These are phyloP conservation scores for Psix sp. DNA, from an alignment of 1,140 invertebrate genomes.

Conservation along the genomic window DNA sequence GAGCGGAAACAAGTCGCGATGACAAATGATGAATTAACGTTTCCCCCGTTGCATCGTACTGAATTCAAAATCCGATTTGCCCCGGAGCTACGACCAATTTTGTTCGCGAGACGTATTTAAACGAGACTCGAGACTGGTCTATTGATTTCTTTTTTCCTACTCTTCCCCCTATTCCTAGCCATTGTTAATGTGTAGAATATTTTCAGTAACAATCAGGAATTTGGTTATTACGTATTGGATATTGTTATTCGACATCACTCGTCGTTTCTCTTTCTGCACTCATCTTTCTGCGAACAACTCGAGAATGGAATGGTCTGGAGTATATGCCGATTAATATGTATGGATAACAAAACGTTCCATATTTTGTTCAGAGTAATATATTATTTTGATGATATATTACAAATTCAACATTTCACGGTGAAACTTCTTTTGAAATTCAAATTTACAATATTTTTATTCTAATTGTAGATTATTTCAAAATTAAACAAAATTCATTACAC, in stretches of 20 bases:
- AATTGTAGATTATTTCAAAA: too few relatives aligned
- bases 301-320: too few relatives aligned
- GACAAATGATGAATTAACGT: constrained; percentile 61
- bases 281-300: too few relatives aligned
- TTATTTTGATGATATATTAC: too few relatives aligned
- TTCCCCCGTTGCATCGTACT: constrained; percentile 47
- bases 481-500: too few relatives aligned
- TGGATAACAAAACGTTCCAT: background rate
- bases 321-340: too few relatives aligned
- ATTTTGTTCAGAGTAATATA: too few relatives aligned
- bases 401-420: too few relatives aligned
- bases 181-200: constrained; percentile 24
- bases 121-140: constrained; percentile 36
- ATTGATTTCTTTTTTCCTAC: constrained; percentile 37
- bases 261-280: background rate
- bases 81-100: constrained; percentile 43
- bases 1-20: constrained; percentile 45
- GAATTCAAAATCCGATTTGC: constrained; percentile 51
- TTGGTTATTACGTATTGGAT: constrained; percentile 13
- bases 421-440: too few relatives aligned
- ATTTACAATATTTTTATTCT: too few relatives aligned
- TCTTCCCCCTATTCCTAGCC: background rate
- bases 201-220: constrained; percentile 1
- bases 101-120: constrained; percentile 49
- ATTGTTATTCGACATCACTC: constrained; percentile 3